Percentiles rank a stretch among this genome's conserved stretches.
Evolutionary conservation across 2,113 vertebrate species (phyloP).

Genomic region (Peucedramus taeniatus): DNA sequence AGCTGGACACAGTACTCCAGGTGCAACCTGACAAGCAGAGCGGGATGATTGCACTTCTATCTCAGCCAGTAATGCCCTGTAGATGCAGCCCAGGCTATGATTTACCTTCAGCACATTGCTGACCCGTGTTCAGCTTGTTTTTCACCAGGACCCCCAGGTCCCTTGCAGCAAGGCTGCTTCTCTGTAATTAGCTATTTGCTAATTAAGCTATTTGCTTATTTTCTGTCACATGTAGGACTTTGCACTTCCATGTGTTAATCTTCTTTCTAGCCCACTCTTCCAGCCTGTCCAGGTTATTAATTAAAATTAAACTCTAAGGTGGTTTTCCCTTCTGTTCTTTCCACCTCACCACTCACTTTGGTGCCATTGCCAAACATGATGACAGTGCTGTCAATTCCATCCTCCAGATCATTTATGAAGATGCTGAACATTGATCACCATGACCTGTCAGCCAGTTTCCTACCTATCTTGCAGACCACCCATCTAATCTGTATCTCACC

Average conservation of each 20-base stretch:
- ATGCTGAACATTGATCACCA: background rate
- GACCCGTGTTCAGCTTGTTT: background rate
- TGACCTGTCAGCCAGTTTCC: background rate
- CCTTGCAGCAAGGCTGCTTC: background rate
- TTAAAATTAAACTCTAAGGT: too few species aligned
- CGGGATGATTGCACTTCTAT: too few species aligned
- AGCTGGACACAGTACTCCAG: background rate
- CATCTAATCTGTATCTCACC: background rate
- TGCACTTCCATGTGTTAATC: background rate
- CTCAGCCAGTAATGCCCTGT: background rate
- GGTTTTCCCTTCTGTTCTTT: background rate
- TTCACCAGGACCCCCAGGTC: background rate
- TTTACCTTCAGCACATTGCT: background rate
- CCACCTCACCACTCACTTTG: background rate
- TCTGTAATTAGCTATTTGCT: background rate
- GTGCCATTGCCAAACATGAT: fast-evolving
- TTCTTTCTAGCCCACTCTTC: background rate
- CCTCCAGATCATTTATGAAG: background rate
- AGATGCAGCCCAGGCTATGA: background rate
- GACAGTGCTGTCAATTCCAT: background rate
- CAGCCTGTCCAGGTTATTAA: background rate
- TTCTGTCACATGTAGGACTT: background rate
- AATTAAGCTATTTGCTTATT: background rate
- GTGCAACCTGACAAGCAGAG: background rate
- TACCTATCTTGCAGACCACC: background rate